Evolutionary conservation across 2,888 invertebrate species (phyloP).

Genomic region (Tuta absoluta): DNA sequence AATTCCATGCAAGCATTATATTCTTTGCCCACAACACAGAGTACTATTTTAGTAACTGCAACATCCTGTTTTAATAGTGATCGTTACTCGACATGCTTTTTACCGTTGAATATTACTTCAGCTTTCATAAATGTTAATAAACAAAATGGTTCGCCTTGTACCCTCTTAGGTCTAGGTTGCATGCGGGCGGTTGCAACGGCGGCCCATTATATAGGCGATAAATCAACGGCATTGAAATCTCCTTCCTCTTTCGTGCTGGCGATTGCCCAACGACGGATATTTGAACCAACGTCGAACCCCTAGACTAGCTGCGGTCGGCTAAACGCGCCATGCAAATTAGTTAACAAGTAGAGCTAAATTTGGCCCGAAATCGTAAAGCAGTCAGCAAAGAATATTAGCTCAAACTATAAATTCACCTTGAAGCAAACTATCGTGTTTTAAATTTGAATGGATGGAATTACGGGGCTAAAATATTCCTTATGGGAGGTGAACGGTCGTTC

Average conservation of each 20-base stretch:
- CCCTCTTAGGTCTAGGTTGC: constrained; percentile 47
- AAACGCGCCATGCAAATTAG: constrained; percentile 18
- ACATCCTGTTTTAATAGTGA: background rate
- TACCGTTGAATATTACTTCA: background rate
- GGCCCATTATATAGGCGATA: constrained; percentile 72
- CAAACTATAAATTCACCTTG: background rate
- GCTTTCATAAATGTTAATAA: constrained; percentile 32
- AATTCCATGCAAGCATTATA: background rate
- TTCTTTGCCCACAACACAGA: background rate
- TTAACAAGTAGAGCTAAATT: constrained; percentile 10
- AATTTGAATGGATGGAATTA: constrained; percentile 10
- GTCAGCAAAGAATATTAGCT: background rate
- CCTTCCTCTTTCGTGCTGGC: constrained; percentile 76
- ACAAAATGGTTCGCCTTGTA: constrained; percentile 36
- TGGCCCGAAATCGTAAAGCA: constrained; percentile 14
- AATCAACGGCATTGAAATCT: constrained; percentile 78
- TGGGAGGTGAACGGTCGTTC: constrained; percentile 8
- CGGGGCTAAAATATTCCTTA: constrained; percentile 5
- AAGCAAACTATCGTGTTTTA: constrained; percentile 2
- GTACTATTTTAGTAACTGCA: background rate
- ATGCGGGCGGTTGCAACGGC: constrained; percentile 68
- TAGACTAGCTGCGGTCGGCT: constrained; percentile 9
- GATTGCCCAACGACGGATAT: constrained; percentile 59
- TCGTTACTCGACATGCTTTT: constrained; percentile 4
- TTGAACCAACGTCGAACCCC: constrained; percentile 51